phyloP scores from a whole-genome alignment of 2,888 invertebrate species.

The Caenorhabditis auriculariae region DNA sequence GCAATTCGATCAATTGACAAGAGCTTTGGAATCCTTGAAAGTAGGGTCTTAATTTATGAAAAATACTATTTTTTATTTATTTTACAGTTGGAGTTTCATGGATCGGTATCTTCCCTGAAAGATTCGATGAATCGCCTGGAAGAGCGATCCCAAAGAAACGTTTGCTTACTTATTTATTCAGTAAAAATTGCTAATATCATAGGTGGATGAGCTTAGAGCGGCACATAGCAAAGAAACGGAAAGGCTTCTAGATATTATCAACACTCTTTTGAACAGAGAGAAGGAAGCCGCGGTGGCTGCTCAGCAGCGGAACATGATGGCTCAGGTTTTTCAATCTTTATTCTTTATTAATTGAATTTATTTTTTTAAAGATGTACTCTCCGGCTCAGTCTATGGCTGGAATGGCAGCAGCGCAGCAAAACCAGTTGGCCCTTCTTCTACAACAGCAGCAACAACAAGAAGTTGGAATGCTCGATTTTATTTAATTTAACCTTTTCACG shows the following conservation, averaged over 20 bases:
- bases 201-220: conserved; percentile 10
- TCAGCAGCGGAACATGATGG: too few species aligned
- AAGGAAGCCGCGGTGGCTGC: neutral
- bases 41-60: conserved; percentile 14
- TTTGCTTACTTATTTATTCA: neutral
- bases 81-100: neutral
- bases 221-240: conserved; percentile 32
- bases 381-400: neutral
- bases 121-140: too few species aligned
- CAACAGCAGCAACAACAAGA: neutral
- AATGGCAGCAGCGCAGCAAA: neutral
- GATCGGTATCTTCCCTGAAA: neutral
- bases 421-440: conserved; percentile 1
- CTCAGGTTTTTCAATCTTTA: too few species aligned
- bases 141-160: conserved; percentile 13
- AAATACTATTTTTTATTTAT: neutral
- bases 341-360: too few species aligned
- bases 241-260: conserved; percentile 30
- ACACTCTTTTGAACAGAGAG: conserved; percentile 16
- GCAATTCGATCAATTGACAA: conserved; percentile 23
- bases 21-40: conserved; percentile 30
- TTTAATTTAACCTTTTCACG: too few species aligned
- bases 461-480: neutral
- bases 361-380: too few species aligned
- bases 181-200: neutral